phyloP scores from a whole-genome alignment of 2,888 invertebrate genomes.

The Tortrix viridana region DNA sequence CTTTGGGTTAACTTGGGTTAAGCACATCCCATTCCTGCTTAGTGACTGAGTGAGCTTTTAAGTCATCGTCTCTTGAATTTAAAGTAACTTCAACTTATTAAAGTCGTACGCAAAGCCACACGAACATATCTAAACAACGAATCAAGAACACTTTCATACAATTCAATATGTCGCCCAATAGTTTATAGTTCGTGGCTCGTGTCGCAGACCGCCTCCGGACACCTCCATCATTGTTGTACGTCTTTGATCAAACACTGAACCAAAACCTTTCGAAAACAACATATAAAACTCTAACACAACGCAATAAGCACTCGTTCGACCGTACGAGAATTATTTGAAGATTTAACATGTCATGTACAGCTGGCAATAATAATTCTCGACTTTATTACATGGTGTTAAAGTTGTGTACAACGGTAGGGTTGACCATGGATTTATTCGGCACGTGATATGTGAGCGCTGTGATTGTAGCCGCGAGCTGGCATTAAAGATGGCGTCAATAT shows the following conservation, averaged over 20 bases:
- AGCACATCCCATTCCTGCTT: no score
- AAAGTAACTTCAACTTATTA: no score
- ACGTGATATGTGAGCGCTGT: constrained; percentile 27
- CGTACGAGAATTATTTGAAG: constrained; percentile 8
- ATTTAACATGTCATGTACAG: constrained; percentile 5
- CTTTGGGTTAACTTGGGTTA: no score
- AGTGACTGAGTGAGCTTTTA: no score
- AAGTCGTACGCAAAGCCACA: not conserved
- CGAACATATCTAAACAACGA: constrained; percentile 3
- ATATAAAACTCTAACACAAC: constrained; percentile 18
- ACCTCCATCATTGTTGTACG: constrained; percentile 64
- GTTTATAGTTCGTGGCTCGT: constrained; percentile 56
- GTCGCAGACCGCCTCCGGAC: constrained; percentile 60
- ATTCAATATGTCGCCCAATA: constrained; percentile 52
- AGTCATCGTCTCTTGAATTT: no score
- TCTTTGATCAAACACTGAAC: constrained; percentile 43
- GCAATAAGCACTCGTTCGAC: not conserved
- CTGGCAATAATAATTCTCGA: not conserved
- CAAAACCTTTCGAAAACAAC: constrained; percentile 12
- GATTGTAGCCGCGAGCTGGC: constrained; percentile 24
- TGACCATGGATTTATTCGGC: not conserved
- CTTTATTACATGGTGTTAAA: constrained; percentile 5
- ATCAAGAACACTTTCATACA: constrained; percentile 29
- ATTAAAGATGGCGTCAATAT: constrained; percentile 26
- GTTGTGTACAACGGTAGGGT: not conserved